Evolutionary conservation across 2,888 invertebrate genomes (phyloP).

Genomic region (Dicroscelio sp.): DNA sequence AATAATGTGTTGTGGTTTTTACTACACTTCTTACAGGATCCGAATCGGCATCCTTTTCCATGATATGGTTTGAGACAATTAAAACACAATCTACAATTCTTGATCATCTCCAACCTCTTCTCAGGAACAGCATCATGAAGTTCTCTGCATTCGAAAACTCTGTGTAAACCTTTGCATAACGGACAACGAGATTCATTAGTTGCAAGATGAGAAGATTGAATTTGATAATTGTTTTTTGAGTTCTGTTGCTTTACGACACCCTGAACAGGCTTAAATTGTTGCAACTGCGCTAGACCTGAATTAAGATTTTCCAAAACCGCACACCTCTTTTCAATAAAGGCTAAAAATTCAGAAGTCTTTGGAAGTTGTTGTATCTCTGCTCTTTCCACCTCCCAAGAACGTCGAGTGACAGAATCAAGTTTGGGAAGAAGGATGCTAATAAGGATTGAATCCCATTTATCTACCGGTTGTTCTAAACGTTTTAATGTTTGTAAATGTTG

Average conservation of each 20-base stretch:
- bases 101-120: background rate
- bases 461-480: constrained; percentile 11
- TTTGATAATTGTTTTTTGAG: background rate
- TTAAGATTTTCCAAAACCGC: background rate
- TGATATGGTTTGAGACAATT: constrained; percentile 24
- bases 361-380: background rate
- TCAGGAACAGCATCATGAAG: background rate
- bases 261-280: background rate
- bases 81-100: background rate
- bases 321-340: background rate
- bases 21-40: constrained; percentile 12
- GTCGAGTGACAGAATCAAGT: background rate
- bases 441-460: background rate
- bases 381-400: background rate
- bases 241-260: background rate
- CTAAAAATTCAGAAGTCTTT: background rate
- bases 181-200: background rate
- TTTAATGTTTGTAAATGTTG: background rate
- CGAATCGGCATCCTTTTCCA: background rate
- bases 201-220: background rate
- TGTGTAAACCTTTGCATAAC: background rate
- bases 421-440: background rate
- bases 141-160: constrained; percentile 8
- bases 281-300: background rate
- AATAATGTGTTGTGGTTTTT: constrained; percentile 49